Conservation (phyloP, 2,888 invertebrate species). For the Hetaerina titia region DNA sequence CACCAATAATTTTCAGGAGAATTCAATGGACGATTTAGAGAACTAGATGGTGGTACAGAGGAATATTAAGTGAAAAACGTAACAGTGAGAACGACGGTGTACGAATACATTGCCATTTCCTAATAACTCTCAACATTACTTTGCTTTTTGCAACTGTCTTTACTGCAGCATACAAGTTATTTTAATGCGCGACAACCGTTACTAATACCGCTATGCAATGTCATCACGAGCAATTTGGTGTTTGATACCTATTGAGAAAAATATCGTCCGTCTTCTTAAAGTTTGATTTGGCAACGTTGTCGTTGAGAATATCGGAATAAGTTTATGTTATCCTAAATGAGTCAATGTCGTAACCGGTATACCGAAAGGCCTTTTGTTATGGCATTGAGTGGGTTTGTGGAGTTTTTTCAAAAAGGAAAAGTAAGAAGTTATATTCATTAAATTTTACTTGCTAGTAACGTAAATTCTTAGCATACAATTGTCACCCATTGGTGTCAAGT, state of each 20-base stretch:
- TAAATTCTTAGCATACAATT: not conserved
- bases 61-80: too few relatives aligned
- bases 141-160: too few relatives aligned
- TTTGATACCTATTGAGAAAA: not conserved
- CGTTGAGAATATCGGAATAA: not conserved
- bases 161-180: too few relatives aligned
- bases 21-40: too few relatives aligned
- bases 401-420: slow-evolving; percentile 89
- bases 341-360: slow-evolving; percentile 58
- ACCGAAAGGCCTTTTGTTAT: slow-evolving; percentile 64
- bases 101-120: too few relatives aligned
- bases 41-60: too few relatives aligned
- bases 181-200: too few relatives aligned
- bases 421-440: slow-evolving; percentile 76
- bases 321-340: slow-evolving; percentile 48
- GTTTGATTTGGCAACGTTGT: not conserved
- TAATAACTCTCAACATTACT: too few relatives aligned
- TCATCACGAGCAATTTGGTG: too few relatives aligned
- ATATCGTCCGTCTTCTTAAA: not conserved
- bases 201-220: too few relatives aligned
- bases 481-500: slow-evolving; percentile 7
- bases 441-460: not conserved
- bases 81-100: too few relatives aligned
- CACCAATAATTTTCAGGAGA: too few relatives aligned
- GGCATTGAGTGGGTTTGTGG: slow-evolving; percentile 86